Base-by-base conservation (phyloP, 1,140 invertebrate species). In the Nephotettix cincticeps region DNA sequence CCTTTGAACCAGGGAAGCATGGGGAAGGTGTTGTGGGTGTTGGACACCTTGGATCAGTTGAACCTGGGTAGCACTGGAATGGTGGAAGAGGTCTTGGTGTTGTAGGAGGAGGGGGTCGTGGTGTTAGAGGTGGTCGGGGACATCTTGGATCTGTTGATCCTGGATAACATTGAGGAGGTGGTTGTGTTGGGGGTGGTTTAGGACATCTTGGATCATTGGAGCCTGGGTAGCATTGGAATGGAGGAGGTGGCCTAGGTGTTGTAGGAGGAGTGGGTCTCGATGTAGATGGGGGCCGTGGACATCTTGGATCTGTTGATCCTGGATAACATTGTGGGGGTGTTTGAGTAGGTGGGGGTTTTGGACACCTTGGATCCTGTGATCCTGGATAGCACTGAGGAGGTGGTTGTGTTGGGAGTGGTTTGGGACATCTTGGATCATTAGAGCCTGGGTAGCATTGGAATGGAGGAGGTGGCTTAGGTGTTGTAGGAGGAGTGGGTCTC, bases 1-100 rank as follows among this genome's bases (percentile, higher is more conserved):
- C 81, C 0, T 58, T 77, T 0, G 75, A 77, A 19, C 80, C 80
- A 21, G 79, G 79, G 68, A 73, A 81, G 68, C 81, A 80, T 9
- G 75, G 70, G n/a, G 69, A 36, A 19, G 73, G 63, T 19, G 45
- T 36, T 0, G 54, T 67, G 47, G 76, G 76, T 74, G 36, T 66
- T 4, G 79, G 78, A 75, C 81, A 82, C 69, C 79, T 77, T 40
- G 79, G 79, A 72, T 81, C 80, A 43, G 32, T 77, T 9, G 79
- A 79, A 6, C 79, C 79, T 13, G 80, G 78, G 74, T 81, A 78
- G 43, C 80, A 68, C 61, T 66, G 75, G 30, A 63, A 11, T 23
- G 75, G 58, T 13, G 80, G 78, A 0, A 74, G 61, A 25, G 70
- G 70, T 30, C 68, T 70, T 58, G 81, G 74, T 58, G 56, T 72